These are phyloP conservation scores for Nebria salina DNA, from an alignment of 2,888 invertebrate genomes.

Conservation along the genomic window DNA sequence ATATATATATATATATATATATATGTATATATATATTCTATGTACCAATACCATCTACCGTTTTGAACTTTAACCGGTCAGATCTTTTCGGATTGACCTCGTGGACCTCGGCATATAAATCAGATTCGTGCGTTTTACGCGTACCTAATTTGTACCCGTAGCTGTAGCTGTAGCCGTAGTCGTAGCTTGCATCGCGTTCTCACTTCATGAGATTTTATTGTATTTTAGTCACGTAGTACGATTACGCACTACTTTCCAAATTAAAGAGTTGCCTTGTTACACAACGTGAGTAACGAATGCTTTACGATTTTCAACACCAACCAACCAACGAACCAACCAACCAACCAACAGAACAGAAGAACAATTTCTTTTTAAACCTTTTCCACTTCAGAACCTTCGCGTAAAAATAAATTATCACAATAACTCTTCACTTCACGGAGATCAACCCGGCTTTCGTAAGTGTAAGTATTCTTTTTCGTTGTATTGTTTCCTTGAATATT, in stretches of 20 bases:
- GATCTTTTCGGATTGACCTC: conserved; percentile 11
- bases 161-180: too few relatives aligned
- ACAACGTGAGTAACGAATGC: conserved; percentile 1
- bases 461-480: neutral
- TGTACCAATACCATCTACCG: neutral
- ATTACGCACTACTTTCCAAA: conserved; percentile 40
- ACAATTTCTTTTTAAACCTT: neutral
- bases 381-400: neutral
- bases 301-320: neutral
- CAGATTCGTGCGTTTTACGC: conserved; percentile 53
- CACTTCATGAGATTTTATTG: conserved; percentile 8
- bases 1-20: neutral
- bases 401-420: conserved; percentile 1
- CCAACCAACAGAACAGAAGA: neutral
- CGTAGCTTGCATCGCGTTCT: neutral
- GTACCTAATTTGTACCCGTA: conserved; percentile 27
- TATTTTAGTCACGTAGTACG: conserved; percentile 33
- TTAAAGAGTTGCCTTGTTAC: conserved; percentile 43
- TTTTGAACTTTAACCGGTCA: conserved; percentile 1
- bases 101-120: conserved; percentile 51
- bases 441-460: neutral
- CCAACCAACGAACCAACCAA: too few relatives aligned
- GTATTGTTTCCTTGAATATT: neutral
- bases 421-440: neutral
- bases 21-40: neutral